These are phyloP conservation scores for Osmerus eperlanus DNA, from an alignment of 2,113 vertebrate genomes.

Conservation along the genomic window DNA sequence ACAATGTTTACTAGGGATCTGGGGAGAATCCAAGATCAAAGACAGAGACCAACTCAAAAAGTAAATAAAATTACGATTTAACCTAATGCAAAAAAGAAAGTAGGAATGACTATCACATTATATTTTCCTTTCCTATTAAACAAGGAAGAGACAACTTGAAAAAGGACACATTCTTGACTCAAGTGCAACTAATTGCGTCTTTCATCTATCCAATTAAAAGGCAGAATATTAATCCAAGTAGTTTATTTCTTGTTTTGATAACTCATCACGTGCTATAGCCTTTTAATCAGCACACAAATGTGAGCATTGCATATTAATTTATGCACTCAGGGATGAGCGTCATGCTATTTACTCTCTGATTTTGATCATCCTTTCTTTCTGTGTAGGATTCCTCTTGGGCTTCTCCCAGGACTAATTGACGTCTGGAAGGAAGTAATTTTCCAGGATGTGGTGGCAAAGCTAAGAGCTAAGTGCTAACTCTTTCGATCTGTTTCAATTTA, in stretches of 20 bases:
- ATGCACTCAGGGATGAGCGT: conserved; percentile 23
- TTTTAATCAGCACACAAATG: conserved; percentile 60
- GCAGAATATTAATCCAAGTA: conserved; percentile 60
- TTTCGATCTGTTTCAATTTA: conserved; percentile 52
- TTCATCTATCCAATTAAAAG: conserved; percentile 73
- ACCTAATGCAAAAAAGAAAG: conserved; percentile 24
- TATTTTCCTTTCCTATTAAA: conserved; percentile 45
- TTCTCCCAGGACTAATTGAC: conserved; percentile 41
- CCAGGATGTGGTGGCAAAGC: conserved; percentile 26
- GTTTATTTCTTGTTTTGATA: conserved; percentile 70
- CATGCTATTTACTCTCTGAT: conserved; percentile 48
- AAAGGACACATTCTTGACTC: conserved; percentile 50
- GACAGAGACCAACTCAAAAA: conserved; percentile 26
- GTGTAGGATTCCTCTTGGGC: conserved; percentile 21
- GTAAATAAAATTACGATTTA: conserved; percentile 33
- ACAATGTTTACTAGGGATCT: conserved; percentile 10
- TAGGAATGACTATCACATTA: conserved; percentile 28
- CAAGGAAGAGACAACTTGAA: conserved; percentile 41
- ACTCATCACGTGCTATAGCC: conserved; percentile 47
- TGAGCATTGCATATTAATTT: conserved; percentile 56
- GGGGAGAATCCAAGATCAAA: conserved; percentile 37
- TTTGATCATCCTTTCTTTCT: conserved; percentile 35
- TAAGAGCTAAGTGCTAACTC: conserved; percentile 49
- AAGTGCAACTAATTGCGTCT: conserved; percentile 69
- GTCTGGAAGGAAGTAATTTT: background rate